These are phyloP conservation scores for Boulengeromyrus knoepffleri DNA, from an alignment of 2,113 vertebrate species.

Conservation along the genomic window DNA sequence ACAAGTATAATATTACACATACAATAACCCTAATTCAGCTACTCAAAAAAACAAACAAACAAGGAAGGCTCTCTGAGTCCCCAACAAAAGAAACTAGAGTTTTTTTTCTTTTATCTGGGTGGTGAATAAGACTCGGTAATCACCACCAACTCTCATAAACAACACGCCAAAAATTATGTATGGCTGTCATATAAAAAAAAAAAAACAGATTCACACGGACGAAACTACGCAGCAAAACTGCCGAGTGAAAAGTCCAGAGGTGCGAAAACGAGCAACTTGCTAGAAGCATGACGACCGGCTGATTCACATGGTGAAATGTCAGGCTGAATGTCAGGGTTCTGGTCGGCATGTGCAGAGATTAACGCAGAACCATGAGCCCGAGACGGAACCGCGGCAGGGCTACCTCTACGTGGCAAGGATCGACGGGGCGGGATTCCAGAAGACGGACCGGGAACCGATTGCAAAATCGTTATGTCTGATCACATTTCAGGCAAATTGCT, in stretches of 20 bases:
- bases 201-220: neutral
- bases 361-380: neutral
- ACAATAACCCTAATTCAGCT: neutral
- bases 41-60: neutral
- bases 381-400: neutral
- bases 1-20: neutral
- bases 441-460: too few relatives aligned
- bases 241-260: constrained; percentile 1
- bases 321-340: constrained; percentile 18
- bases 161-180: neutral
- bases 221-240: neutral
- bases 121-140: neutral
- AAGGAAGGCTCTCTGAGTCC: neutral
- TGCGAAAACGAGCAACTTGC: neutral
- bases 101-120: neutral
- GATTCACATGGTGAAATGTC: constrained; percentile 21
- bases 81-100: neutral
- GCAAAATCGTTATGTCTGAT: neutral
- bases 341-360: constrained; percentile 14
- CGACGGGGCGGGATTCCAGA: neutral
- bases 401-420: neutral
- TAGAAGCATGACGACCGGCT: constrained; percentile 3
- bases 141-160: neutral
- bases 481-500: neutral
- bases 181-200: neutral